Percentiles rank a stretch among this genome's conserved stretches.
phyloP scores from a whole-genome alignment of 2,888 invertebrate species.

The Ophion costatus region DNA sequence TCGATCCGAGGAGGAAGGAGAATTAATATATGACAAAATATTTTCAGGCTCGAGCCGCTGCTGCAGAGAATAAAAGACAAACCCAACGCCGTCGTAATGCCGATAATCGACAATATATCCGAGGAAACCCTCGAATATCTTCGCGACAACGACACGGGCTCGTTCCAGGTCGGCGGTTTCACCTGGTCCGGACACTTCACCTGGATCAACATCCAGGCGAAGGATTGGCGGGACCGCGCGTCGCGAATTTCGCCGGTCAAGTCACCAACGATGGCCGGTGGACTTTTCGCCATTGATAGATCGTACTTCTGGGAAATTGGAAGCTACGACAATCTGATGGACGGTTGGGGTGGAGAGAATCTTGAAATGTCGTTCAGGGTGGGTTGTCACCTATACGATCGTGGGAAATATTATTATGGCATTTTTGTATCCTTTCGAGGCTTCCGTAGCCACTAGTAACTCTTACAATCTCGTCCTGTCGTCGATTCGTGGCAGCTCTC shows the following conservation, averaged over 20 bases:
- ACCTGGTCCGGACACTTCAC: conserved; percentile 97
- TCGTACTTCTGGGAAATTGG: conserved; percentile 97
- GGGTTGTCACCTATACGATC: conserved; percentile 83
- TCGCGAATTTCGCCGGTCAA: conserved; percentile 88
- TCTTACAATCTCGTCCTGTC: background rate
- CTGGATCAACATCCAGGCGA: conserved; percentile 92
- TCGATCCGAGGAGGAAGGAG: too few relatives aligned
- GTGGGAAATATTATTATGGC: background rate
- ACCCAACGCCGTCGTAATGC: conserved; percentile 92
- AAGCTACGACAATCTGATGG: conserved; percentile 98
- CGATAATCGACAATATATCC: conserved; percentile 97
- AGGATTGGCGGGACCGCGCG: conserved; percentile 86
- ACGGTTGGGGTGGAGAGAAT: conserved; percentile 99
- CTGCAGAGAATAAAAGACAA: conserved; percentile 93
- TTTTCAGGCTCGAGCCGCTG: conserved; percentile 91
- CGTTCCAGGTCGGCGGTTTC: conserved; percentile 91
- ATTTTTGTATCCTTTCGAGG: conserved; percentile 9
- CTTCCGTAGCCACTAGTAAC: background rate
- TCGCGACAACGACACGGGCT: conserved; percentile 74
- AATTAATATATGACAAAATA: background rate
- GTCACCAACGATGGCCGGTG: conserved; percentile 99
- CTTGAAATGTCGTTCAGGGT: conserved; percentile 98
- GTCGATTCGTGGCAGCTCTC: too few relatives aligned
- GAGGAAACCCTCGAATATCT: conserved; percentile 91
- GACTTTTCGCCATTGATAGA: conserved; percentile 96